A percentile compares a stretch with the other conserved stretches of the same genome.
Conservation (phyloP, 1,140 invertebrate genomes). For the Chelonus insularis region DNA sequence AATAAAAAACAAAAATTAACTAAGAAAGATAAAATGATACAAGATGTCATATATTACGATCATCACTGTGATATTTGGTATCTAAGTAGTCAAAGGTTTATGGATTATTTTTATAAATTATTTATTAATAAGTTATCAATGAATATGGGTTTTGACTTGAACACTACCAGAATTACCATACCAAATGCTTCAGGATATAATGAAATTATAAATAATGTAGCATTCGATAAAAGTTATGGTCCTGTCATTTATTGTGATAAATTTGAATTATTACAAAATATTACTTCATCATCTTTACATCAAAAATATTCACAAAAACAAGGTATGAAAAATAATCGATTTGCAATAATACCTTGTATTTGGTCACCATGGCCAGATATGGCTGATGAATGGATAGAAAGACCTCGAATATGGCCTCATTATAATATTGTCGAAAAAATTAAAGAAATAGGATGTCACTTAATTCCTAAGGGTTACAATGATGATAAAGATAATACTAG, state of each 20-base stretch:
- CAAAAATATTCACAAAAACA: too few species aligned
- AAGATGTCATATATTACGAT: conserved; percentile 45
- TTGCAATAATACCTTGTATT: conserved; percentile 68
- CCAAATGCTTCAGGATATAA: too few species aligned
- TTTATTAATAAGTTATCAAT: conserved; percentile 62
- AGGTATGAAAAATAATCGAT: conserved; percentile 54
- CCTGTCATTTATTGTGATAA: conserved; percentile 65
- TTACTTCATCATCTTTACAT: not conserved
- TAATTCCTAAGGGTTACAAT: conserved; percentile 69
- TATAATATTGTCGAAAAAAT: conserved; percentile 67
- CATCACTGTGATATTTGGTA: conserved; percentile 61
- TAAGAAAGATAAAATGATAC: conserved; percentile 56
- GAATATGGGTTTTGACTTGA: conserved; percentile 57
- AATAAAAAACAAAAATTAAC: conserved; percentile 34
- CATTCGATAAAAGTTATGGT: conserved; percentile 62
- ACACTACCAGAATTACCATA: not conserved
- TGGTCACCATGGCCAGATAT: conserved; percentile 68
- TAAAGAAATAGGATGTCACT: conserved; percentile 67
- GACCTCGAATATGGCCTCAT: conserved; percentile 70
- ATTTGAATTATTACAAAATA: conserved; percentile 33
- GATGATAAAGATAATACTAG: conserved; percentile 62
- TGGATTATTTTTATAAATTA: conserved; percentile 65
- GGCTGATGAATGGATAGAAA: conserved; percentile 67
- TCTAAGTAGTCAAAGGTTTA: conserved; percentile 65
- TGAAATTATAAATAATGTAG: too few species aligned